These are phyloP conservation scores for Drosophila sechellia DNA, from an alignment of 1,140 invertebrate genomes.

Conservation along the genomic window DNA sequence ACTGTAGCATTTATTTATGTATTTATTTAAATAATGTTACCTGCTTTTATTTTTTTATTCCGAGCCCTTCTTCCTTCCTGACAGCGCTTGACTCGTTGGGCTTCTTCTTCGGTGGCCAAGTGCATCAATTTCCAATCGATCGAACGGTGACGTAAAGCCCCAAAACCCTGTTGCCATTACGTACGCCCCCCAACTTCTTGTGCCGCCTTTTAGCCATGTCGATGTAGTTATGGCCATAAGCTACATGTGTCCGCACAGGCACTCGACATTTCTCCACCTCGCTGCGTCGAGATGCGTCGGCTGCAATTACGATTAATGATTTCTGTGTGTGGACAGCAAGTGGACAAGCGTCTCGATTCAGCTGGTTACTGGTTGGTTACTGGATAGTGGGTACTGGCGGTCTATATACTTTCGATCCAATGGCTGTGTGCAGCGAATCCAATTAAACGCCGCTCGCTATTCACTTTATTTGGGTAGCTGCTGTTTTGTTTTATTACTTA, in stretches of 20 bases:
- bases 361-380: background rate
- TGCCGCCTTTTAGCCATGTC: background rate
- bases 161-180: constrained; percentile 52
- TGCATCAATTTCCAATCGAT: constrained; percentile 70
- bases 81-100: constrained; percentile 18
- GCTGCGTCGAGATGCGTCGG: constrained; percentile 35
- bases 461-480: constrained; percentile 67
- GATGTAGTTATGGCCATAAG: background rate
- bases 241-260: constrained; percentile 19
- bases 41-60: constrained; percentile 2
- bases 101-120: constrained; percentile 65
- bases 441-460: constrained; percentile 48
- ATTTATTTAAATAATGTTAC: no score
- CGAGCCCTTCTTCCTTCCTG: constrained; percentile 1
- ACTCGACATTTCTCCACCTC: constrained; percentile 56
- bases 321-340: constrained; percentile 65
- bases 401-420: constrained; percentile 48
- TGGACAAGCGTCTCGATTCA: constrained; percentile 63
- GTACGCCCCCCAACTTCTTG: constrained; percentile 36
- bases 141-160: constrained; percentile 70
- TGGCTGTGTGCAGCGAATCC: constrained; percentile 38
- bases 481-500: constrained; percentile 47
- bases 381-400: constrained; percentile 3
- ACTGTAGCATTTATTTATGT: no score
- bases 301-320: constrained; percentile 76